These are phyloP conservation scores for Papilio xuthus DNA, from an alignment of 1,140 invertebrate species.

Conservation along the genomic window DNA sequence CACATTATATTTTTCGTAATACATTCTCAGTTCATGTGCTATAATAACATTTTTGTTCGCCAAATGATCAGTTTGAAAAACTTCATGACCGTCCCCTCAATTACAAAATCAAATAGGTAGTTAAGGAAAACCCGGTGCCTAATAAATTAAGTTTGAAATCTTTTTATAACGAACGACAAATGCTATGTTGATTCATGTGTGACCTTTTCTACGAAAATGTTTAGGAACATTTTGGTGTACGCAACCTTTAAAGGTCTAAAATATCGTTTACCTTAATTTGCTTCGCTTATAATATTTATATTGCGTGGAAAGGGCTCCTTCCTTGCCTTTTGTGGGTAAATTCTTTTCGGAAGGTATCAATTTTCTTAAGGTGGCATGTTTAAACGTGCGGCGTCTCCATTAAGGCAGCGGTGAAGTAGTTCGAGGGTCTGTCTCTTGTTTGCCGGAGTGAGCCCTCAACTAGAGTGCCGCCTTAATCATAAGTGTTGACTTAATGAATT, in stretches of 20 bases:
- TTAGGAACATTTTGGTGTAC: neutral
- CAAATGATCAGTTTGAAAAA: too few relatives aligned
- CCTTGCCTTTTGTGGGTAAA: conserved; percentile 28
- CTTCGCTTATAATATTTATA: conserved; percentile 10
- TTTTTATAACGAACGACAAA: neutral
- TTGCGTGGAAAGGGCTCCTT: conserved; percentile 35
- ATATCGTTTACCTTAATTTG: conserved; percentile 33
- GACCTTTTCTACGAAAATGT: conserved; percentile 9
- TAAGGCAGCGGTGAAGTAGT: conserved; percentile 57
- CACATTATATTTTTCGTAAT: neutral
- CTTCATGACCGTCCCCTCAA: too few relatives aligned
- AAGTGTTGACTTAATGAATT: conserved; percentile 64
- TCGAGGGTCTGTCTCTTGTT: conserved; percentile 74
- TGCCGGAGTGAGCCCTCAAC: conserved; percentile 76
- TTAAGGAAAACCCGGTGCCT: neutral
- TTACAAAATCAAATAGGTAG: too few relatives aligned
- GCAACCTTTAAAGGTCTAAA: conserved; percentile 19
- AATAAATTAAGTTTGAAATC: neutral
- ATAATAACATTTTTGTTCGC: too few relatives aligned
- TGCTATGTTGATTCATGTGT: neutral
- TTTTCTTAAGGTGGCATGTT: conserved; percentile 56
- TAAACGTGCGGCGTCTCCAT: conserved; percentile 59
- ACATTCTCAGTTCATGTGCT: neutral
- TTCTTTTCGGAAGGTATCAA: conserved; percentile 48
- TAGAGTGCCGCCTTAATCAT: conserved; percentile 79